Evolutionary conservation across 2,797 vertebrate species (phyloP).

Genomic region (Lagodon rhomboides): DNA sequence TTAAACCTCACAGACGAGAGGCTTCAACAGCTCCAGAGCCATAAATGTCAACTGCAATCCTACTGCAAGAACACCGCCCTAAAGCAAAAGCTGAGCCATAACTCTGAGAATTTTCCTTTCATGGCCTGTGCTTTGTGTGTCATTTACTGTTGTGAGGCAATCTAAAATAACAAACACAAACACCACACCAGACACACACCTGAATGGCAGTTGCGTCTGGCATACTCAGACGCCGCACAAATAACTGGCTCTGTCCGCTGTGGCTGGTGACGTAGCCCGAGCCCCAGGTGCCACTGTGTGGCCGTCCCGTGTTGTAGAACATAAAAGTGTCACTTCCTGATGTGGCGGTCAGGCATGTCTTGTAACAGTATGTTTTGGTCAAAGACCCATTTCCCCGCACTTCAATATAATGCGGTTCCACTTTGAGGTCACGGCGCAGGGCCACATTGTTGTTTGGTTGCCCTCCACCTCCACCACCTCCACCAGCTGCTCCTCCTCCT

Average conservation of each 20-base stretch:
- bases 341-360: slow-evolving; percentile 94
- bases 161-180: slow-evolving; percentile 43
- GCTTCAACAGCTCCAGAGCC: slow-evolving; percentile 22
- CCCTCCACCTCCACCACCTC: slow-evolving; percentile 48
- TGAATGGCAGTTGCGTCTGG: slow-evolving; percentile 87
- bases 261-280: slow-evolving; percentile 94
- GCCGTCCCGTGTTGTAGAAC: slow-evolving; percentile 97
- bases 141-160: slow-evolving; percentile 18
- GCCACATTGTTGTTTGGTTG: slow-evolving; percentile 91
- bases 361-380: slow-evolving; percentile 99
- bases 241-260: slow-evolving; percentile 91
- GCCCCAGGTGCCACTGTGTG: slow-evolving; percentile 91
- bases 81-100: slow-evolving; percentile 38
- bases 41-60: slow-evolving; percentile 52
- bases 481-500: background rate
- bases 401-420: slow-evolving; percentile 96
- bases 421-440: slow-evolving; percentile 92
- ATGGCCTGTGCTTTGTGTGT: slow-evolving; percentile 20
- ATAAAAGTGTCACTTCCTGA: slow-evolving; percentile 99
- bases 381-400: slow-evolving; percentile 96
- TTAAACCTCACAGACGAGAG: slow-evolving; percentile 13
- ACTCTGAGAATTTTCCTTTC: slow-evolving; percentile 20
- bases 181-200: slow-evolving; percentile 78
- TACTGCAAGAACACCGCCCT: slow-evolving; percentile 34
- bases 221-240: slow-evolving; percentile 89